phyloP scores from a whole-genome alignment of 2,888 invertebrate species.

The Sarcophaga rosellei region DNA sequence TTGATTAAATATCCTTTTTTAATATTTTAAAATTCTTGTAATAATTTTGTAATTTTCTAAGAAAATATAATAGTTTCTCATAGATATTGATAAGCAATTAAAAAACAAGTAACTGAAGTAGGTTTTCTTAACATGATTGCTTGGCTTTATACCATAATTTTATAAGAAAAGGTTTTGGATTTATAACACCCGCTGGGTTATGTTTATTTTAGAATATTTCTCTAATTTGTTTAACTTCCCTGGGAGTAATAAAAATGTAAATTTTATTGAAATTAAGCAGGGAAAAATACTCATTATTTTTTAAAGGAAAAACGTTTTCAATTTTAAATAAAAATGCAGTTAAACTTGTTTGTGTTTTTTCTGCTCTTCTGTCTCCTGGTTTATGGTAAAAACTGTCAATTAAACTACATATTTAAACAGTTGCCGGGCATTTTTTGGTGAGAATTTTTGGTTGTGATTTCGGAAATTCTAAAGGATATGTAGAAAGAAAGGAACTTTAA shows the following conservation, averaged over 20 bases:
- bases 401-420: conserved; percentile 44
- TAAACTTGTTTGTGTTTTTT: conserved; percentile 51
- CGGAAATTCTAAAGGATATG: conserved; percentile 53
- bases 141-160: not conserved
- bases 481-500: not conserved
- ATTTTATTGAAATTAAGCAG: too few species aligned
- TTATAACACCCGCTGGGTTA: not conserved
- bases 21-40: not conserved
- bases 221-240: not conserved
- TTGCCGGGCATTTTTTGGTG: conserved; percentile 33
- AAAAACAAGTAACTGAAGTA: not conserved
- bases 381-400: conserved; percentile 36
- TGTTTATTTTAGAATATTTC: not conserved
- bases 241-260: not conserved
- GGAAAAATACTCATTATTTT: not conserved
- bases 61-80: too few species aligned
- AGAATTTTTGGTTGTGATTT: conserved; percentile 50
- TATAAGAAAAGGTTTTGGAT: not conserved
- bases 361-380: not conserved
- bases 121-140: not conserved
- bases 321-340: conserved; percentile 38
- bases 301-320: not conserved
- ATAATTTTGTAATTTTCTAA: too few species aligned
- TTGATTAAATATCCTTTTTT: not conserved
- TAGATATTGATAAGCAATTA: not conserved